phyloP scores from a whole-genome alignment of 2,113 vertebrate species.

The Hyperopisus bebe region DNA sequence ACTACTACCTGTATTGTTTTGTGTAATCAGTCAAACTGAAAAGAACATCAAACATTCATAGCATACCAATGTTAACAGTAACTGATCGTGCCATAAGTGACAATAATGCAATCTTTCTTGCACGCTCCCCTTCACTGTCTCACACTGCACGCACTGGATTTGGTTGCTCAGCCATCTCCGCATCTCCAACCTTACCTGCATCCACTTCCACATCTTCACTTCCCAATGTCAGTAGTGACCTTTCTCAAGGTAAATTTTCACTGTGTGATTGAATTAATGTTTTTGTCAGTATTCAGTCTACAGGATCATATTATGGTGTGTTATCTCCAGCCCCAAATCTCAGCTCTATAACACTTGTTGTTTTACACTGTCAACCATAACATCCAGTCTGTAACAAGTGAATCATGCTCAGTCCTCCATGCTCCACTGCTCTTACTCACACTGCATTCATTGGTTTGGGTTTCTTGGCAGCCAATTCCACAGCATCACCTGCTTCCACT shows the following conservation, averaged over 20 bases:
- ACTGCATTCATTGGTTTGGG: background rate
- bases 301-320: background rate
- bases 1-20: too few species aligned
- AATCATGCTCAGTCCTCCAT: background rate
- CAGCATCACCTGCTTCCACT: background rate
- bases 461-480: background rate
- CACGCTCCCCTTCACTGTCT: background rate
- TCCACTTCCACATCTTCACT: too few species aligned
- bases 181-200: background rate
- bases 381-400: background rate
- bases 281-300: too few species aligned
- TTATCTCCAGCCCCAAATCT: background rate
- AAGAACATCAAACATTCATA: background rate
- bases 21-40: too few species aligned
- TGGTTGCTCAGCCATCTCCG: background rate
- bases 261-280: background rate
- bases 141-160: background rate
- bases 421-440: background rate
- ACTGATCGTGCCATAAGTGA: background rate
- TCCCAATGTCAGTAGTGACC: too few species aligned
- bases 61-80: background rate
- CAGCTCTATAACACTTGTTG: background rate
- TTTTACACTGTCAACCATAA: too few species aligned
- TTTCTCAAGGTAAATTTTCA: background rate
- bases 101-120: background rate